phyloP scores from a whole-genome alignment of 2,797 vertebrate species.

The Jordanella pulchra region DNA sequence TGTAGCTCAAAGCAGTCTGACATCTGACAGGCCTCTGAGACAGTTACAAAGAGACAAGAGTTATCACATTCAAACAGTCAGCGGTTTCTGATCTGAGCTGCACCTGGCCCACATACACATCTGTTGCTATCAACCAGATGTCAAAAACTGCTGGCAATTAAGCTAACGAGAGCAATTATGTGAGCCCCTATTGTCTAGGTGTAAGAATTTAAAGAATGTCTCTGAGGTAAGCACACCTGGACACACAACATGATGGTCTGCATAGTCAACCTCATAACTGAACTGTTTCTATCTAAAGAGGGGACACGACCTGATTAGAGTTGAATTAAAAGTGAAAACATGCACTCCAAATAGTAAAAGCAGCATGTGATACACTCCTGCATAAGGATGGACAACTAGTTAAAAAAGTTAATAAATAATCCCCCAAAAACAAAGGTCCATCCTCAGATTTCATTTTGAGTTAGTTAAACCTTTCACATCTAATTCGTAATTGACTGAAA shows the following conservation, averaged over 20 bases:
- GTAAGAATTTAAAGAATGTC: conserved; percentile 73
- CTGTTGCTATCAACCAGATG: conserved; percentile 44
- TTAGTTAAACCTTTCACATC: conserved; percentile 34
- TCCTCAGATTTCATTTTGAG: conserved; percentile 42
- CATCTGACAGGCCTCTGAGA: conserved; percentile 20
- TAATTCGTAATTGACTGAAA: conserved; percentile 38
- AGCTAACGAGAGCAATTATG: conserved; percentile 72
- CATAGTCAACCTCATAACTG: conserved; percentile 26
- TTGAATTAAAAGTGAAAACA: conserved; percentile 8
- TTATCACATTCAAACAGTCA: conserved; percentile 55
- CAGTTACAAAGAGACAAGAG: conserved; percentile 39
- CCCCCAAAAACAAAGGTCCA: conserved; percentile 43
- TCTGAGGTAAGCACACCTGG: conserved; percentile 72
- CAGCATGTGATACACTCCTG: neutral
- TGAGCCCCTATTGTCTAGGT: conserved; percentile 52
- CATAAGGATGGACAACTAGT: conserved; percentile 24
- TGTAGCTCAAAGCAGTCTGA: conserved; percentile 12
- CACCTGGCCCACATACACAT: conserved; percentile 68
- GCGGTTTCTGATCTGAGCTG: conserved; percentile 44
- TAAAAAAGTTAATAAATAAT: conserved; percentile 11
- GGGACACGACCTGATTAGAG: neutral
- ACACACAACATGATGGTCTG: conserved; percentile 61
- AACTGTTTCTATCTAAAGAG: conserved; percentile 17
- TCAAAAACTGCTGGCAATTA: conserved; percentile 59
- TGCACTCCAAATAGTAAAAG: conserved; percentile 1